A percentile compares a stretch with the other conserved stretches of the same genome.
phyloP scores from a whole-genome alignment of 2,113 vertebrate species.

The Hydrolagus affinis region DNA sequence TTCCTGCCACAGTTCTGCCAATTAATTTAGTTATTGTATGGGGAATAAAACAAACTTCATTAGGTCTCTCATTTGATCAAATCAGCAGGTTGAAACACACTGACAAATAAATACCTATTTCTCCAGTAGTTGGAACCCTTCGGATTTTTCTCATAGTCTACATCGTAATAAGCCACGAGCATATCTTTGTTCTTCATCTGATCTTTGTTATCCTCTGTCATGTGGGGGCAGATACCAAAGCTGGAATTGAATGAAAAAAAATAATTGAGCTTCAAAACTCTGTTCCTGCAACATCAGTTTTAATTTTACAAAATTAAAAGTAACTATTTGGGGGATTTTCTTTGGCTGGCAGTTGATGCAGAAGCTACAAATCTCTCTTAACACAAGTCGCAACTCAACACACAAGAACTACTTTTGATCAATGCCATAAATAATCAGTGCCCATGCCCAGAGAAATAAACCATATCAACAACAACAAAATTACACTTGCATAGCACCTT shows the following conservation, averaged over 20 bases:
- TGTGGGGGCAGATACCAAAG: conserved; percentile 89
- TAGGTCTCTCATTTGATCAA: too few relatives aligned
- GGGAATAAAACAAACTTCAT: too few relatives aligned
- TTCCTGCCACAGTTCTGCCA: too few relatives aligned
- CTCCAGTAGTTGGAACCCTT: conserved; percentile 99
- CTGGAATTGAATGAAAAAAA: conserved; percentile 48
- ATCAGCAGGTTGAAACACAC: background rate
- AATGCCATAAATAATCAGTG: too few relatives aligned
- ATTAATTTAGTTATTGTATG: too few relatives aligned
- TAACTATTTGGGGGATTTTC: background rate
- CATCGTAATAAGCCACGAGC: conserved; percentile 86
- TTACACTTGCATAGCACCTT: too few relatives aligned
- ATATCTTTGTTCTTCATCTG: conserved; percentile 83
- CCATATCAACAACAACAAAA: too few relatives aligned
- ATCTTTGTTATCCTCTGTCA: conserved; percentile 95
- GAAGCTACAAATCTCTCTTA: too few relatives aligned
- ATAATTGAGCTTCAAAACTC: background rate
- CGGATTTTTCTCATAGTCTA: conserved; percentile 89
- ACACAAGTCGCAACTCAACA: too few relatives aligned
- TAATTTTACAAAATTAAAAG: background rate
- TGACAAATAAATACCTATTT: conserved; percentile 77
- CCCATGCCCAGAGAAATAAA: too few relatives aligned
- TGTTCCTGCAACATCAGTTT: background rate
- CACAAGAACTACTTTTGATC: too few relatives aligned
- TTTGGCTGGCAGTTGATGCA: too few relatives aligned